Evolutionary conservation across 2,888 invertebrate species (phyloP).

Genomic region (Marronus borbonicus): DNA sequence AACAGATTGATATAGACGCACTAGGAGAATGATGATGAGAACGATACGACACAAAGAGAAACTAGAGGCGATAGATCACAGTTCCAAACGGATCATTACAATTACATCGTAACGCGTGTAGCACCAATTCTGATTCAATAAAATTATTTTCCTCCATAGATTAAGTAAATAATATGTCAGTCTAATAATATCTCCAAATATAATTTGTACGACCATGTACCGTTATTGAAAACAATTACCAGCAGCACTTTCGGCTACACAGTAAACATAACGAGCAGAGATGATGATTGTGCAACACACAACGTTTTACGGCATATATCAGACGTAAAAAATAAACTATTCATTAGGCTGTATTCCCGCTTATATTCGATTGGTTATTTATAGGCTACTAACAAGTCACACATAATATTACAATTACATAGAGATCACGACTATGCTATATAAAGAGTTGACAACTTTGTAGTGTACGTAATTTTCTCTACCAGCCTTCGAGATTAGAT

Average conservation of each 20-base stretch:
- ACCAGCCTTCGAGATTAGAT: conserved; percentile 22
- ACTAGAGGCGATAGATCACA: neutral
- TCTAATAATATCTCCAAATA: conserved; percentile 14
- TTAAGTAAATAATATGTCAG: neutral
- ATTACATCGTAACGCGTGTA: conserved; percentile 4
- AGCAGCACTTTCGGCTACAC: conserved; percentile 8
- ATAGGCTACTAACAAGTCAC: conserved; percentile 39
- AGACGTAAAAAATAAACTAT: neutral
- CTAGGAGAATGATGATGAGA: conserved; percentile 8
- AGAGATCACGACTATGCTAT: conserved; percentile 17
- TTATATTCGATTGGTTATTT: conserved; percentile 33
- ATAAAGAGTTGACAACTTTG: conserved; percentile 31
- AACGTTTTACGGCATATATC: neutral
- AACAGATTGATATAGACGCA: neutral
- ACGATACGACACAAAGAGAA: conserved; percentile 16
- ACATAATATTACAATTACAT: conserved; percentile 32
- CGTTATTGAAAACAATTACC: conserved; percentile 41
- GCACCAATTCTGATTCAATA: conserved; percentile 20
- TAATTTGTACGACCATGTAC: conserved; percentile 11
- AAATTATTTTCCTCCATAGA: conserved; percentile 18
- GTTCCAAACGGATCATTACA: neutral
- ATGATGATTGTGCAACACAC: neutral
- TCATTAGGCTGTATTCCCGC: neutral
- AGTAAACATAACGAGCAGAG: conserved; percentile 1
- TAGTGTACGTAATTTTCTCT: conserved; percentile 21